Conservation (phyloP, 1,140 invertebrate genomes). For the Danaus plexippus region DNA sequence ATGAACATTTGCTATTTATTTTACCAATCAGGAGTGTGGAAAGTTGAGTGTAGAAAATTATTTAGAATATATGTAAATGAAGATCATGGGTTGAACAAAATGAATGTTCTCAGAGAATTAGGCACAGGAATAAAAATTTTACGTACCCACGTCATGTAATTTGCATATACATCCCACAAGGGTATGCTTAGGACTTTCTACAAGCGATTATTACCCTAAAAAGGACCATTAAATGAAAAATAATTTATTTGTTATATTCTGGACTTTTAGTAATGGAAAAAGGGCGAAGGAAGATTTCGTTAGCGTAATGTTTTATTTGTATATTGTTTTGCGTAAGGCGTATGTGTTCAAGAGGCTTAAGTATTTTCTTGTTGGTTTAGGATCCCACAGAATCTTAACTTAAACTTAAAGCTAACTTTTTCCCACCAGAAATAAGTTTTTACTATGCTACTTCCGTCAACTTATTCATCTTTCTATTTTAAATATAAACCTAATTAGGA, state of each 20-base stretch:
- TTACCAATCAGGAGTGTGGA: too few species aligned
- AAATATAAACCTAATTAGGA: too few species aligned
- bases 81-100: too few species aligned
- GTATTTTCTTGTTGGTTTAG: constrained; percentile 35
- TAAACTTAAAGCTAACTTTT: constrained; percentile 32
- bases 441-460: too few species aligned
- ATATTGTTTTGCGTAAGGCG: constrained; percentile 17
- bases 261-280: constrained; percentile 1
- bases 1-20: too few species aligned
- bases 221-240: constrained; percentile 6
- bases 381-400: constrained; percentile 27
- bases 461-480: too few species aligned
- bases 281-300: constrained; percentile 21
- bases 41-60: too few species aligned
- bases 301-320: constrained; percentile 25
- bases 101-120: too few species aligned
- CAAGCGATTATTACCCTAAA: constrained; percentile 7
- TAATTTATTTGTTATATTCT: too few species aligned
- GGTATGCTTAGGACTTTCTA: constrained; percentile 9
- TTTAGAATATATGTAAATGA: too few species aligned
- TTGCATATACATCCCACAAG: constrained; percentile 6
- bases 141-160: constrained; percentile 6
- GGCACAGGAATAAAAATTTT: not conserved
- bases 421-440: constrained; percentile 14
- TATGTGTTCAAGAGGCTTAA: constrained; percentile 24